These are phyloP conservation scores for Pomatostomus ruficeps DNA, from an alignment of 2,113 vertebrate species.

Conservation along the genomic window DNA sequence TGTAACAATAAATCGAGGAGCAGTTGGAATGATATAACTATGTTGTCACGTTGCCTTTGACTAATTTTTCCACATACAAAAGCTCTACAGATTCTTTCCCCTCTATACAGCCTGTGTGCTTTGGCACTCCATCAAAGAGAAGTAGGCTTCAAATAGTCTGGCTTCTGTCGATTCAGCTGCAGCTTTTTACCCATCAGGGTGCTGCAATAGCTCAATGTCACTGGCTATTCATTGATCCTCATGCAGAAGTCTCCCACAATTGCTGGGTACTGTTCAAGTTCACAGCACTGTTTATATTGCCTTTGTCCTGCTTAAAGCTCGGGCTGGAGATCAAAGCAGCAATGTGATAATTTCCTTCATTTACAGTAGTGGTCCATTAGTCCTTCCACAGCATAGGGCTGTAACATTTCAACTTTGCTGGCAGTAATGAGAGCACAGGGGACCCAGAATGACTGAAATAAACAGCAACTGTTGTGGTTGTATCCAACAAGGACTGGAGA, in stretches of 20 bases:
- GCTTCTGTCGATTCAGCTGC: slow-evolving; percentile 8
- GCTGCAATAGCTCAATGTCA: not conserved
- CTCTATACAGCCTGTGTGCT: not conserved
- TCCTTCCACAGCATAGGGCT: not conserved
- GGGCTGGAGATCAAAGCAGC: not conserved
- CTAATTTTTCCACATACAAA: not conserved
- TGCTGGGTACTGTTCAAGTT: not conserved
- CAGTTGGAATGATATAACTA: not conserved
- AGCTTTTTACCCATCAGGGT: not conserved
- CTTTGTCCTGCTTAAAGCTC: not conserved
- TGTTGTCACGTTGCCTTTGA: not conserved
- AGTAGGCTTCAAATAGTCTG: not conserved
- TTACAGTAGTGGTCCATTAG: not conserved
- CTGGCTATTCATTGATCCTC: not conserved
- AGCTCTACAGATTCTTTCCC: not conserved
- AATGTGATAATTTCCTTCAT: not conserved
- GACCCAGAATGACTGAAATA: not conserved
- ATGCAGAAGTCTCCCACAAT: not conserved
- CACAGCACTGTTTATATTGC: not conserved
- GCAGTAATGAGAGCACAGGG: not conserved
- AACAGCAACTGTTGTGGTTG: not conserved
- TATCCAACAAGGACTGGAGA: not conserved
- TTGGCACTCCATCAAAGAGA: slow-evolving; percentile 1
- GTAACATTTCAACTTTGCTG: not conserved
- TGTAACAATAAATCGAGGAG: not conserved